A percentile compares a stretch with the other conserved stretches of the same genome.
These are phyloP conservation scores for Sparidentex hasta DNA, from an alignment of 2,797 vertebrate species.

Conservation along the genomic window DNA sequence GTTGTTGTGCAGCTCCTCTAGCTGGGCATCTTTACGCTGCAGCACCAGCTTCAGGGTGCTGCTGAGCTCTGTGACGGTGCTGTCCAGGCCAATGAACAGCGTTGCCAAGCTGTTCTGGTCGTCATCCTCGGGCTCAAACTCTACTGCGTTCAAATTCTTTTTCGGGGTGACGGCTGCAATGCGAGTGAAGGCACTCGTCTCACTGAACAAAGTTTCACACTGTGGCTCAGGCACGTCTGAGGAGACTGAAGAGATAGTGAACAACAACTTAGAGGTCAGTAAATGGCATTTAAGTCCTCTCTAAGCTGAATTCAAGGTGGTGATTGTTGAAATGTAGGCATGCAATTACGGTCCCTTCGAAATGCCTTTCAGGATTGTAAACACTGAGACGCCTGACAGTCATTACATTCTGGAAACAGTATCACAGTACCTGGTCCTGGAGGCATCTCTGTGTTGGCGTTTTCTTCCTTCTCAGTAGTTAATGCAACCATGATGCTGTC, in stretches of 20 bases:
- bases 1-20: slow-evolving; percentile 68
- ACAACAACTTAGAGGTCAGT: slow-evolving; percentile 2
- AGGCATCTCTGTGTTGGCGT: slow-evolving; percentile 38
- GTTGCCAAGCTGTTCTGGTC: slow-evolving; percentile 59
- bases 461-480: slow-evolving; percentile 67
- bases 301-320: not conserved
- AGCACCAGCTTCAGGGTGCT: slow-evolving; percentile 60
- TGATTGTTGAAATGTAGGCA: not conserved
- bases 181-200: slow-evolving; percentile 85
- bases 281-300: not conserved
- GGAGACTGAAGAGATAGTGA: slow-evolving; percentile 15
- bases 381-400: no score
- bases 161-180: slow-evolving; percentile 60
- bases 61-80: slow-evolving; percentile 76
- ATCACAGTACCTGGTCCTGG: slow-evolving; percentile 63
- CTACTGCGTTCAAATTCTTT: slow-evolving; percentile 11
- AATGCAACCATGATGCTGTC: slow-evolving; percentile 83
- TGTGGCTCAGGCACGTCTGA: slow-evolving; percentile 55
- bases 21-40: slow-evolving; percentile 64
- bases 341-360: not conserved
- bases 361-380: not conserved
- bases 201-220: slow-evolving; percentile 77
- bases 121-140: slow-evolving; percentile 42
- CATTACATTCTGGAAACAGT: not conserved
- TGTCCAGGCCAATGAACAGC: slow-evolving; percentile 72